Percentiles rank a stretch among this genome's conserved stretches.
phyloP scores from a whole-genome alignment of 92 coral and sea anemone genomes.

The Phenganax subtilis region DNA sequence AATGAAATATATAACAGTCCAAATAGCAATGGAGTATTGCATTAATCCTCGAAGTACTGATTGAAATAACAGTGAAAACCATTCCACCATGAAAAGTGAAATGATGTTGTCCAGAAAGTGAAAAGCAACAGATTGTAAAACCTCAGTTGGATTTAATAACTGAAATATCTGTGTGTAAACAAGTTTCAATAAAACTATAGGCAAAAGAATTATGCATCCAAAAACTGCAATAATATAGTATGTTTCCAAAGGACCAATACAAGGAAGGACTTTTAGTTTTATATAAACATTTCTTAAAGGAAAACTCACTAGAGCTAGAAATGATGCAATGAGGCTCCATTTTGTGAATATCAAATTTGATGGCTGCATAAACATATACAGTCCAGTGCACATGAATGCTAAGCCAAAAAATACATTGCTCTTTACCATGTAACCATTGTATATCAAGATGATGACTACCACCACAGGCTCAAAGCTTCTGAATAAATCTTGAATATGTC shows the following conservation, averaged over 20 bases:
- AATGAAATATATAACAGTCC: background rate
- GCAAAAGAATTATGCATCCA: constrained; percentile 20
- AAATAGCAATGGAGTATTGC: background rate
- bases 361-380: constrained; percentile 18
- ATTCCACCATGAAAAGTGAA: constrained; percentile 31
- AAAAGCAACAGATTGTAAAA: constrained; percentile 4
- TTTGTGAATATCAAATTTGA: constrained; percentile 2
- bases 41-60: background rate
- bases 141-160: background rate
- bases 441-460: background rate
- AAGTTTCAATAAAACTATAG: constrained; percentile 15
- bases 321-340: constrained; percentile 37
- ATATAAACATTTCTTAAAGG: constrained; percentile 37
- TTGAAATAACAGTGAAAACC: constrained; percentile 24
- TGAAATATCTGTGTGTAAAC: background rate
- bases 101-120: constrained; percentile 14
- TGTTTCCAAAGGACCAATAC: constrained; percentile 24
- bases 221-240: constrained; percentile 9
- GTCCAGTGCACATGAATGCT: constrained; percentile 22
- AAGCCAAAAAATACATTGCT: constrained; percentile 3
- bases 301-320: constrained; percentile 17
- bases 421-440: background rate
- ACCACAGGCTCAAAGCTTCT: constrained; percentile 5
- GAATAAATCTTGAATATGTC: constrained; percentile 13
- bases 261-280: background rate